A percentile compares a stretch with the other conserved stretches of the same genome.
Evolutionary conservation across 2,888 invertebrate genomes (phyloP).

Genomic region (Theodoxus fluviatilis): DNA sequence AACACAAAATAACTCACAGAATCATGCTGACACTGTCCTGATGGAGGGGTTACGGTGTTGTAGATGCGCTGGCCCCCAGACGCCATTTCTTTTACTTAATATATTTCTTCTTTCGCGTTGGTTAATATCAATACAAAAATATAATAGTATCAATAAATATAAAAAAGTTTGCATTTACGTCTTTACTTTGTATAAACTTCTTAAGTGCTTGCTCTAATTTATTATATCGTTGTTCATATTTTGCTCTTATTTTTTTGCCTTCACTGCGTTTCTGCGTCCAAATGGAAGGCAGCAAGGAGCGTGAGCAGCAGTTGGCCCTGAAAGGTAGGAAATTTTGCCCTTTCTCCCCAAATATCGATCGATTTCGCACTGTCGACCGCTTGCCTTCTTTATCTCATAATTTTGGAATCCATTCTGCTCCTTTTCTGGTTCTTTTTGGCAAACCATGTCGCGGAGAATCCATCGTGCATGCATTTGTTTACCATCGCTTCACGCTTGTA

Average conservation of each 20-base stretch:
- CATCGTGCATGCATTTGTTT: too few relatives aligned
- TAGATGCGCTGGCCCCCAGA: constrained; percentile 34
- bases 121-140: background rate
- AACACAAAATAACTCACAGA: too few relatives aligned
- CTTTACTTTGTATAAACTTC: constrained; percentile 14
- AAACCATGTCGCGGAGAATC: too few relatives aligned
- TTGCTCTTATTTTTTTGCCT: too few relatives aligned
- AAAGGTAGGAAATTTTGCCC: constrained; percentile 45
- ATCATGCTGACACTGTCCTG: constrained; percentile 31
- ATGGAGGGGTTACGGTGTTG: constrained; percentile 31
- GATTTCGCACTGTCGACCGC: too few relatives aligned
- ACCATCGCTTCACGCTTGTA: too few relatives aligned
- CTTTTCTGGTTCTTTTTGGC: too few relatives aligned
- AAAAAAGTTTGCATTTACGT: background rate
- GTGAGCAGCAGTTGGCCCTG: constrained; percentile 53
- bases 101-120: background rate
- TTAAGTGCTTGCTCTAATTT: background rate
- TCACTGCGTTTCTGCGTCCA: too few relatives aligned
- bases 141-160: background rate
- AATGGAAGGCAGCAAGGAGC: constrained; percentile 54
- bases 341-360: too few relatives aligned
- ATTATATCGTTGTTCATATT: background rate
- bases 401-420: too few relatives aligned
- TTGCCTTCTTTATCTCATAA: too few relatives aligned
- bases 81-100: constrained; percentile 35